Percentiles rank a stretch among this genome's conserved stretches.
phyloP scores from a whole-genome alignment of 2,888 invertebrate genomes.

The Pterobdella sp. region DNA sequence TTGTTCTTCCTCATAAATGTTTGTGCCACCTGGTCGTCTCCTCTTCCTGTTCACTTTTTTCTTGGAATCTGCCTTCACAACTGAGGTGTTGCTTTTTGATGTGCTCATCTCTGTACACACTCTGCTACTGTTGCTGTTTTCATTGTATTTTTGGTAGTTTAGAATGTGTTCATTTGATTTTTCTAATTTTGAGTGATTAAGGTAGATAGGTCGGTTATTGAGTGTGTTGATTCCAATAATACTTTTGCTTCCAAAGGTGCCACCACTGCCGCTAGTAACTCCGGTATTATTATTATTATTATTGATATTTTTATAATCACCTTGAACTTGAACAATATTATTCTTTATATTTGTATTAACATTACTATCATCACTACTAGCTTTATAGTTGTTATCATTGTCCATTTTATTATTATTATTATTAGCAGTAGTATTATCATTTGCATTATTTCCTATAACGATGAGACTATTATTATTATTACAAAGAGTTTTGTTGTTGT shows the following conservation, averaged over 20 bases:
- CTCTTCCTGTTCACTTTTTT: neutral
- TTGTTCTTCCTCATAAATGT: neutral
- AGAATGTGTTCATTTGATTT: too few relatives aligned
- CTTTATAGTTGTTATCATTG: neutral
- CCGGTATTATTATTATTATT: slow-evolving; percentile 5
- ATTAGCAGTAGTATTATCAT: neutral
- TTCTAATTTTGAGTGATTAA: neutral
- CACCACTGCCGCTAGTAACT: neutral
- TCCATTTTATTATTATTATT: neutral
- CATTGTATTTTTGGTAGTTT: neutral
- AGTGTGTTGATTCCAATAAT: neutral
- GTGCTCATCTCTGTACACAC: neutral
- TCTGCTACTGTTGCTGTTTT: neutral
- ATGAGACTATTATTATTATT: neutral
- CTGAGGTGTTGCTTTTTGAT: neutral
- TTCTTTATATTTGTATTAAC: slow-evolving; percentile 18
- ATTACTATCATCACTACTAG: neutral
- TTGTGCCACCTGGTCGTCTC: neutral
- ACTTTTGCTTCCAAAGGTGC: neutral
- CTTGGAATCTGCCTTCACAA: neutral
- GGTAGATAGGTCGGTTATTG: slow-evolving; percentile 1
- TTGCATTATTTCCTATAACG: too few relatives aligned
- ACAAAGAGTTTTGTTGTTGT: neutral
- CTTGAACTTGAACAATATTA: too few relatives aligned
- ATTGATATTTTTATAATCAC: neutral